Base-by-base conservation (phyloP, 2,113 vertebrate genomes). In the Pelobates fuscus region DNA sequence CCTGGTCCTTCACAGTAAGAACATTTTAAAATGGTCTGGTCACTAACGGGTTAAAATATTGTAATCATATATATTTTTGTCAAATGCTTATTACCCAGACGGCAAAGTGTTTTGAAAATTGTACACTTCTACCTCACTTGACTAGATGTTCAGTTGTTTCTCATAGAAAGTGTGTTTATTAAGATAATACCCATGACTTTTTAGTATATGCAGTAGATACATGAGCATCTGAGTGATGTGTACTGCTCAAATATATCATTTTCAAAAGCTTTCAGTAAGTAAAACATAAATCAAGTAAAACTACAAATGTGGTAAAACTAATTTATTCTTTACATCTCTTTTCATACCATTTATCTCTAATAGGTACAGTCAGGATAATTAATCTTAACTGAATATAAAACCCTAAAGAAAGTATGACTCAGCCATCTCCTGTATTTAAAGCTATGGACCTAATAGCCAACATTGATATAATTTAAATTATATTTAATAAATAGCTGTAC, bases 321-420 rank as follows among this genome's bases (percentile, higher is more conserved):
- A 24, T 18, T 14, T 67, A 69, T 80, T 52, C 8, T 21, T 67
- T 43, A 76, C 11, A 49, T 49, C 12, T 37, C 32, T 75, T 68
- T 7, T 24, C 70, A 65, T 2, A 41, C 2, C 29, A 71, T 49
- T 49, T 70, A 60, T 1, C 71, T n/a, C 26, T 72, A 78, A 77
- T 58, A 10, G 67, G 74, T 8, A 55, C 52, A 55, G 21, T 55
- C n/a, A 55, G 20, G 52, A 55, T 55, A 55, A 55, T 21, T 55
- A 2, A 55, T 55, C n/a, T 5, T 20, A 17, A 17, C 12, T 3
- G 44, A 14, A 49, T 49, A 49, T 49, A 49, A 18, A 49, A 18
- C 44, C 44, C 12, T 49, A 49, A 17, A 49, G 17, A 18, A 49
- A 15, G 17, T 17, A 18, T 49, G 44, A 14, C 44, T 15, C 44